These are phyloP conservation scores for Tarsius wallacei DNA, from an alignment of 2,797 vertebrate species.

Conservation along the genomic window DNA sequence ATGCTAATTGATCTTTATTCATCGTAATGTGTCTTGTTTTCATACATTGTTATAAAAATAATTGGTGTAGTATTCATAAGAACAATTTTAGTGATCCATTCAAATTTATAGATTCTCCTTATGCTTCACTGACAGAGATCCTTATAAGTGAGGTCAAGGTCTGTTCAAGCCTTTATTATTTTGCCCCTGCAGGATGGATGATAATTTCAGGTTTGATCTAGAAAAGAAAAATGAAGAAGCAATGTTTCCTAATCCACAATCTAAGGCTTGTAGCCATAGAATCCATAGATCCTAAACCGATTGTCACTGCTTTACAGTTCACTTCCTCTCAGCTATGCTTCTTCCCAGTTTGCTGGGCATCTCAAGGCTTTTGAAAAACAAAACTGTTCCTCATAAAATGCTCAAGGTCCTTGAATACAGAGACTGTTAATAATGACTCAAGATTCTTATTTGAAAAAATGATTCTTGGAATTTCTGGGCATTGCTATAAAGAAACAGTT, in stretches of 20 bases:
- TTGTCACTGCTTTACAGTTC: neutral
- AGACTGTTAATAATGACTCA: neutral
- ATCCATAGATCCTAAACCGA: neutral
- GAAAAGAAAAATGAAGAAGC: neutral
- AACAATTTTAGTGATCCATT: slow-evolving; percentile 14
- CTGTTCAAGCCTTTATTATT: neutral
- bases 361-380: slow-evolving; percentile 16
- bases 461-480: neutral
- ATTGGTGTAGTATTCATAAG: neutral
- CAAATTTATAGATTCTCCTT: neutral
- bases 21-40: neutral
- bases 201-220: neutral
- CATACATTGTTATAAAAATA: neutral
- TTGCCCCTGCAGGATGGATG: neutral
- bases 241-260: neutral
- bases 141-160: neutral
- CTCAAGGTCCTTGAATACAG: neutral
- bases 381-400: neutral
- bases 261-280: neutral
- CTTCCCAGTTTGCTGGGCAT: neutral
- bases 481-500: neutral
- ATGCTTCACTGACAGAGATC: neutral
- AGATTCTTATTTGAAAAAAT: slow-evolving; percentile 16
- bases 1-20: neutral
- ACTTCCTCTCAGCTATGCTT: neutral